Percentiles rank a stretch among this genome's conserved stretches.
Conservation (phyloP, 64 coral and sea anemone genomes). For the Platygyra sinensis region DNA sequence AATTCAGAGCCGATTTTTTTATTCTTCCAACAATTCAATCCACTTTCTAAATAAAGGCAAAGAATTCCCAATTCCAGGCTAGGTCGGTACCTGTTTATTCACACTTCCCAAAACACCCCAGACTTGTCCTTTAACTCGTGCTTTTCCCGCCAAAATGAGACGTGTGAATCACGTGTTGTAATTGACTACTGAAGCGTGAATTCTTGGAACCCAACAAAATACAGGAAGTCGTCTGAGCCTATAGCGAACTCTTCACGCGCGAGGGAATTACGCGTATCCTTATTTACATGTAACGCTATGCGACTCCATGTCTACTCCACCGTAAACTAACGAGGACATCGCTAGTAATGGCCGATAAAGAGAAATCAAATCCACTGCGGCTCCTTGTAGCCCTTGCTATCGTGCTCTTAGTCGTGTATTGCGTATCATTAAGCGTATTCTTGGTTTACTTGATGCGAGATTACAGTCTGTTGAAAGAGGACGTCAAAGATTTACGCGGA, state of each 20-base stretch:
- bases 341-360: conserved; percentile 5
- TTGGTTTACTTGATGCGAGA: conserved; percentile 44
- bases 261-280: too few species aligned
- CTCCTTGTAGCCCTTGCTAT: conserved; percentile 16
- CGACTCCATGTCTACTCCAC: not conserved
- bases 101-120: not conserved
- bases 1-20: too few species aligned
- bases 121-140: not conserved
- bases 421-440: conserved; percentile 35
- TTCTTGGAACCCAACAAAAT: not conserved
- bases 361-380: not conserved
- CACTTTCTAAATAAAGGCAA: too few species aligned
- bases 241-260: not conserved
- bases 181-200: not conserved
- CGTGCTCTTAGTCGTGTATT: conserved; percentile 38
- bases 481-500: conserved; percentile 21
- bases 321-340: not conserved
- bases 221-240: conserved; percentile 1
- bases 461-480: conserved; percentile 4
- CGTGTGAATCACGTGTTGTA: not conserved
- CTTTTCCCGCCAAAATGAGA: not conserved
- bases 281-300: not conserved
- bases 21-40: too few species aligned
- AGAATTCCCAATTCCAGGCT: too few species aligned
- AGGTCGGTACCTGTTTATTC: not conserved